Conservation (phyloP, 1,140 invertebrate species). For the Drosophila subobscura region DNA sequence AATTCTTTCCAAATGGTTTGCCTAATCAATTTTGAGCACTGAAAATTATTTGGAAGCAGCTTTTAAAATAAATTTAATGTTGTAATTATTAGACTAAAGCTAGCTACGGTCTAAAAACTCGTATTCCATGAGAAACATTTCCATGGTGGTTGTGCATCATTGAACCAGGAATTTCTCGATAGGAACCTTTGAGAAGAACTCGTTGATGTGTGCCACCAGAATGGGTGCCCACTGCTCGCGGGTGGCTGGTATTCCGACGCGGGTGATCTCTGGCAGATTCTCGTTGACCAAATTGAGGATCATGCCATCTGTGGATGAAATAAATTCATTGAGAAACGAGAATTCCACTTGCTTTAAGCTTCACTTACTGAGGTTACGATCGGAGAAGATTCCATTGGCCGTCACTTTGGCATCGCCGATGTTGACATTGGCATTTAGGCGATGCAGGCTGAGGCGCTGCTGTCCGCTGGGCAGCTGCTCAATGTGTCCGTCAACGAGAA, state of each 20-base stretch:
- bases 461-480: slow-evolving; percentile 59
- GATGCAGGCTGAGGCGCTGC: slow-evolving; percentile 64
- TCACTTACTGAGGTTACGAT: slow-evolving; percentile 76
- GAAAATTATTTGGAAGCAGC: slow-evolving; percentile 75
- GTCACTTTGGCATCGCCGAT: slow-evolving; percentile 70
- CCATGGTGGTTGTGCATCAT: slow-evolving; percentile 39
- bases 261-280: slow-evolving; percentile 78
- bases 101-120: slow-evolving; percentile 58
- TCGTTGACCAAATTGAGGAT: slow-evolving; percentile 82
- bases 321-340: not conserved
- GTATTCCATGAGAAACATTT: slow-evolving; percentile 16
- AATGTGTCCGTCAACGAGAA: slow-evolving; percentile 72
- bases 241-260: slow-evolving; percentile 80
- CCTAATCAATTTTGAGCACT: slow-evolving; percentile 45
- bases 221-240: slow-evolving; percentile 82
- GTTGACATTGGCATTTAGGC: slow-evolving; percentile 74
- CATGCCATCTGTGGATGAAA: slow-evolving; percentile 65
- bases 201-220: slow-evolving; percentile 72
- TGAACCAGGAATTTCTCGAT: slow-evolving; percentile 76
- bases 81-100: slow-evolving; percentile 56
- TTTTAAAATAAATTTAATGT: slow-evolving; percentile 55
- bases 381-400: slow-evolving; percentile 80
- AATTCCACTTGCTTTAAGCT: too few relatives aligned
- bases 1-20: slow-evolving; percentile 46
- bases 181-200: slow-evolving; percentile 81